Base-by-base conservation (phyloP, 2,113 vertebrate species). In the Percopsis transmontana region DNA sequence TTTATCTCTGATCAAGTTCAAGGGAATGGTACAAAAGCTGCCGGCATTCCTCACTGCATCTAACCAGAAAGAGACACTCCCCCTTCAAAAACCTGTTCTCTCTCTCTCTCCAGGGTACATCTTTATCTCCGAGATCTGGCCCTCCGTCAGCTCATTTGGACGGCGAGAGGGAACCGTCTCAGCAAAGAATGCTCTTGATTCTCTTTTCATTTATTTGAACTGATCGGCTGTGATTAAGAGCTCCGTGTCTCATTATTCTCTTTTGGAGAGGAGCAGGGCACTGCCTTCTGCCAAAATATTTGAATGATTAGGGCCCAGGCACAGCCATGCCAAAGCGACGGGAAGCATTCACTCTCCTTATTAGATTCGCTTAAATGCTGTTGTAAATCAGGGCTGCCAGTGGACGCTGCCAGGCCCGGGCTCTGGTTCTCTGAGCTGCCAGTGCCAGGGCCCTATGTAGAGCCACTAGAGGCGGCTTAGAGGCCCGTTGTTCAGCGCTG, bases 201-300 rank as follows among this genome's bases (percentile, higher is more conserved):
- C 93, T 94, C 94, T 93, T 87, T 94, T 96, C 94, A 96, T 96
- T 97, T 95, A 96, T 96, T 95, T 95, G 94, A 96, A 95, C 94
- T 96, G 94, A 95, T 96, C 95, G 94, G 90, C 91, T 92, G 95
- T 96, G 95, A 97, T 96, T 95, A 95, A 94, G 93, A 94, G 92
- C 94, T 94, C 94, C 91, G 90, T 94, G 86, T 91, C 81, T 90
- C 87, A 87, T 88, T 89, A 85, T 88, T 88, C 86, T 85, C 78
- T 86, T 82, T 83, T 90, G 92, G 93, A 94, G 93, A 82, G 84
- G 84, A 89, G 79, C 78, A 19, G 76, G 77, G 79, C 79, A 65
- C 77, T 91, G 39, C 84, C 92, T 92, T 85, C 86, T 95, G 96
- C 96, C 95, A 97, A 96, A 96, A 95, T 93, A 94, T 96, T 94